A percentile compares a stretch with the other conserved stretches of the same genome.
phyloP scores from a whole-genome alignment of 2,113 vertebrate genomes.

The Epinephelus lanceolatus region DNA sequence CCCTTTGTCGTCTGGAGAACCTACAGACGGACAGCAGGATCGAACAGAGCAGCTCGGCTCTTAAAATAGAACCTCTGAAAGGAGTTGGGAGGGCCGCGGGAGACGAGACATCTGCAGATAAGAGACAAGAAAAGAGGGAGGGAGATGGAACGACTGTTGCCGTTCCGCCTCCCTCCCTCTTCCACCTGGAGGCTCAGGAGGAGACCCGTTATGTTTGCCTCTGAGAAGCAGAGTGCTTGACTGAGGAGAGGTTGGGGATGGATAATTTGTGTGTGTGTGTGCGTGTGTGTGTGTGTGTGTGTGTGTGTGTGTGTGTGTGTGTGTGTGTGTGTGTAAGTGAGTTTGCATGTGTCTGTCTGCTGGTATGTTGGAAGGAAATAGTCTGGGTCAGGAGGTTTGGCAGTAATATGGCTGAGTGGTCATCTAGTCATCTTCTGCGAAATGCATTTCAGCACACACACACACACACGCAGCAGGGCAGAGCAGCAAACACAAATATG shows the following conservation, averaged over 20 bases:
- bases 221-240: neutral
- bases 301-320: neutral
- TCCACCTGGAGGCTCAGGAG: conserved; percentile 38
- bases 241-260: neutral
- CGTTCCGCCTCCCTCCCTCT: neutral
- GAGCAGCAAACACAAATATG: neutral
- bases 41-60: conserved; percentile 40
- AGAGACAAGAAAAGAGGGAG: conserved; percentile 45
- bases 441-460: neutral
- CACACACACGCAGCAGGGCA: neutral
- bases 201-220: conserved; percentile 20
- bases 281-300: conserved; percentile 3
- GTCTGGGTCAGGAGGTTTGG: conserved; percentile 11
- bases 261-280: conserved; percentile 6
- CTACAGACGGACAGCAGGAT: conserved; percentile 55
- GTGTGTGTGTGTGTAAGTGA: neutral
- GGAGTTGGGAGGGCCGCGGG: conserved; percentile 20
- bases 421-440: conserved; percentile 8
- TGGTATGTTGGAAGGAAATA: conserved; percentile 8
- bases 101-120: conserved; percentile 63
- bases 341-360: neutral
- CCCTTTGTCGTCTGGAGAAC: conserved; percentile 53
- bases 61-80: conserved; percentile 64
- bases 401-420: conserved; percentile 7
- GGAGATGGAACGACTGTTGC: conserved; percentile 8